Evolutionary conservation across 2,113 vertebrate genomes (phyloP).

Genomic region (Climacteris rufus): DNA sequence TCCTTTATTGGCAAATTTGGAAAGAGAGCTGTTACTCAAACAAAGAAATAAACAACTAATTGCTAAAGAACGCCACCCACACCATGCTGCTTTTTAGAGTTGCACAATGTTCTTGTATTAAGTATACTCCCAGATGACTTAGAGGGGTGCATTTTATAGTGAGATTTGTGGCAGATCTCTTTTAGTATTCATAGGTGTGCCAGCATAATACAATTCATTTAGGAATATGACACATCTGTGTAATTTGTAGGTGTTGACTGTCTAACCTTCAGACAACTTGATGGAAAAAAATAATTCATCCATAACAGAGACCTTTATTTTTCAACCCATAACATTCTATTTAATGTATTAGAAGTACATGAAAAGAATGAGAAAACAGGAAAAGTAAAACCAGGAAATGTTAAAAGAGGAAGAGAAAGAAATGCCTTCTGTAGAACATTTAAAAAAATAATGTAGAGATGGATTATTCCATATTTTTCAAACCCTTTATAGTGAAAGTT

Average conservation of each 20-base stretch:
- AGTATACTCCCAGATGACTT: neutral
- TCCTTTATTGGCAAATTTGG: neutral
- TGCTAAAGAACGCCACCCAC: neutral
- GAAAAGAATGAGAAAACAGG: slow-evolving; percentile 46
- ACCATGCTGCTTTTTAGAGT: neutral
- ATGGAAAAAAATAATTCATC: slow-evolving; percentile 63
- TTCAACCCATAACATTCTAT: slow-evolving; percentile 62
- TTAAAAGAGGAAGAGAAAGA: slow-evolving; percentile 14
- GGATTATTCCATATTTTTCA: slow-evolving; percentile 12
- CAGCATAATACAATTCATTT: slow-evolving; percentile 66
- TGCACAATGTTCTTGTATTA: neutral
- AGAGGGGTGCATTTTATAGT: slow-evolving; percentile 37
- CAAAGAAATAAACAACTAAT: neutral
- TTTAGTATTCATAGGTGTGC: slow-evolving; percentile 65
- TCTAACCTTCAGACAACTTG: slow-evolving; percentile 65
- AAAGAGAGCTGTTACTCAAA: neutral
- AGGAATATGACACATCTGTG: slow-evolving; percentile 56
- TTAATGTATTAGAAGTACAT: slow-evolving; percentile 55
- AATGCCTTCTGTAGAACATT: neutral
- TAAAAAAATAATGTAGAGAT: neutral
- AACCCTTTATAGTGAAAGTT: neutral
- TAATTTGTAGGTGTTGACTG: slow-evolving; percentile 70
- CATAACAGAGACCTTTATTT: slow-evolving; percentile 65
- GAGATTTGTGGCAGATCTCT: slow-evolving; percentile 45
- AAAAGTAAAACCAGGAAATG: slow-evolving; percentile 43